phyloP scores from a whole-genome alignment of 2,113 vertebrate species.

The Amazona guildingii region DNA sequence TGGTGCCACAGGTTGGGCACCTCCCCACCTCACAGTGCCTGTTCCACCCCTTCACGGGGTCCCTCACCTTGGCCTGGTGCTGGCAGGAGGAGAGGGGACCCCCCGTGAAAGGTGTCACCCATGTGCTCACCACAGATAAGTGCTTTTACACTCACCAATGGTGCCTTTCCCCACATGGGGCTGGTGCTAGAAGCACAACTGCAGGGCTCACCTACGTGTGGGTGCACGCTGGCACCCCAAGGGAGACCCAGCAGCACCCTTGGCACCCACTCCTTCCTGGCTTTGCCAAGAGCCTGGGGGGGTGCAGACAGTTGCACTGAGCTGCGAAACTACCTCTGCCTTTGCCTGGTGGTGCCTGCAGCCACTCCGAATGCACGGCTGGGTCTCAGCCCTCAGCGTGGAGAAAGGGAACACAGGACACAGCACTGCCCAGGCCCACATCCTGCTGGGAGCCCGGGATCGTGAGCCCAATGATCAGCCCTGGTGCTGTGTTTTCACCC shows the following conservation, averaged over 20 bases:
- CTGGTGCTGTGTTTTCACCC: background rate
- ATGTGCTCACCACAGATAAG: background rate
- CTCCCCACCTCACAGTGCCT: background rate
- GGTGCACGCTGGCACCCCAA: background rate
- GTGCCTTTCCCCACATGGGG: background rate
- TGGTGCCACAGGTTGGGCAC: background rate
- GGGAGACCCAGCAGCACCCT: background rate
- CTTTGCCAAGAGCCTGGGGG: background rate
- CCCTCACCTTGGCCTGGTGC: background rate
- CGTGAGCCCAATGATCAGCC: background rate
- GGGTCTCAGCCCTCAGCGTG: background rate
- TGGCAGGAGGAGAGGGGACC: background rate
- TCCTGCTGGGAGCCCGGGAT: fast-evolving
- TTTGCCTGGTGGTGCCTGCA: background rate
- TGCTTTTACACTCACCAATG: background rate
- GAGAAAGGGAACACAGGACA: fast-evolving
- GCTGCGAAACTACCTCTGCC: background rate
- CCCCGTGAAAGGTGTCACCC: fast-evolving
- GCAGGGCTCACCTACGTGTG: fast-evolving
- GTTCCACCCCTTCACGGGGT: background rate
- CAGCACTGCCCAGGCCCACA: background rate
- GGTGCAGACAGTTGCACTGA: background rate
- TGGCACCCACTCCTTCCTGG: background rate
- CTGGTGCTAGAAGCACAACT: background rate
- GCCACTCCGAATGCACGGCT: fast-evolving